phyloP scores from a whole-genome alignment of 2,888 invertebrate species.

The Cerastoderma edule region DNA sequence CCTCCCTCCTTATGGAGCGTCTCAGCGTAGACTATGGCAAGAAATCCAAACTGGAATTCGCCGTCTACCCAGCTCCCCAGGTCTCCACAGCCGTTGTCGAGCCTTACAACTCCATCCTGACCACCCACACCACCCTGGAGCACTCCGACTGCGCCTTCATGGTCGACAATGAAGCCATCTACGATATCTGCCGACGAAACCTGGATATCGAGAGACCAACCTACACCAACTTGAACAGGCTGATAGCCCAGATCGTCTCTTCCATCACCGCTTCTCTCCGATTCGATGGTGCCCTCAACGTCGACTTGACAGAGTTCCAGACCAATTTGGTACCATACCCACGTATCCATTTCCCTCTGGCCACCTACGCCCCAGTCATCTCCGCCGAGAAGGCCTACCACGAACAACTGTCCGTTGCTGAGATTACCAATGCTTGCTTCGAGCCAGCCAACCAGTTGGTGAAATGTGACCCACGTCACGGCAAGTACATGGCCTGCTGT shows the following conservation, averaged over 20 bases:
- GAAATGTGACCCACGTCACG: slow-evolving; percentile 86
- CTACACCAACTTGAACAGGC: slow-evolving; percentile 94
- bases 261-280: slow-evolving; percentile 89
- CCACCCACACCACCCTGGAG: slow-evolving; percentile 79
- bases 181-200: slow-evolving; percentile 89
- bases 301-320: slow-evolving; percentile 85
- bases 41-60: slow-evolving; percentile 81
- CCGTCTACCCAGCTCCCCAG: slow-evolving; percentile 88
- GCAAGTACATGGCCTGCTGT: slow-evolving; percentile 94
- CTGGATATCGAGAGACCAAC: slow-evolving; percentile 93
- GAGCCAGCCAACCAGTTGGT: slow-evolving; percentile 95
- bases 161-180: slow-evolving; percentile 95
- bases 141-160: slow-evolving; percentile 87
- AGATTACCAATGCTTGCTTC: slow-evolving; percentile 89
- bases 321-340: slow-evolving; percentile 83
- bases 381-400: slow-evolving; percentile 95
- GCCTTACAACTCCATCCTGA: slow-evolving; percentile 95
- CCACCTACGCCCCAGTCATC: slow-evolving; percentile 95
- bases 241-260: slow-evolving; percentile 92
- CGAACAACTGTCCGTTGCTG: slow-evolving; percentile 87
- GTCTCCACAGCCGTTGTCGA: slow-evolving; percentile 93
- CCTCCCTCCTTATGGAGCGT: slow-evolving; percentile 82
- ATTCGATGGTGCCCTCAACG: slow-evolving; percentile 91
- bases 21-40: slow-evolving; percentile 80
- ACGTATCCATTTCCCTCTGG: slow-evolving; percentile 91